A percentile compares a stretch with the other conserved stretches of the same genome.
Evolutionary conservation across 1,140 invertebrate species (phyloP).

Genomic region (Myzus persicae): DNA sequence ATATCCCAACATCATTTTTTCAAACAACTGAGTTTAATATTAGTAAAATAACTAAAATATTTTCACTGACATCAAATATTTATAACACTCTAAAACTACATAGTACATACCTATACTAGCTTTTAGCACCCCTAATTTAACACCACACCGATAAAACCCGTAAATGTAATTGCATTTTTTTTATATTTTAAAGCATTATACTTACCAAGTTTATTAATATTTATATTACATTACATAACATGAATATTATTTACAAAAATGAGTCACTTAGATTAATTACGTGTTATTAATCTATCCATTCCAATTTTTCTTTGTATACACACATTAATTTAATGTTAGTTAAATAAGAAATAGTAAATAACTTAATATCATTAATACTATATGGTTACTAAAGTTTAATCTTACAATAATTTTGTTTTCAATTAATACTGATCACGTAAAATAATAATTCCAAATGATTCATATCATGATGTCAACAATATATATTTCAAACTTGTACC

Average conservation of each 20-base stretch:
- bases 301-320: not conserved
- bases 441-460: not conserved
- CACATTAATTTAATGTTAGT: not conserved
- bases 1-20: not conserved
- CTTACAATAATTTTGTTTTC: not conserved
- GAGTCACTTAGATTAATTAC: not conserved
- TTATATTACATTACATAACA: not conserved
- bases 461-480: not conserved
- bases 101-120: not conserved
- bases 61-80: not conserved
- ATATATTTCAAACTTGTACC: not conserved
- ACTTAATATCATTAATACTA: not conserved
- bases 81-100: not conserved
- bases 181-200: not conserved
- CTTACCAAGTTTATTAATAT: not conserved
- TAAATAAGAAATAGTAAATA: no score
- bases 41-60: not conserved
- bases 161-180: not conserved
- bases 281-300: not conserved
- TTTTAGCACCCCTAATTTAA: not conserved
- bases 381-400: not conserved
- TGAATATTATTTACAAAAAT: not conserved
- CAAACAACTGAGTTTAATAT: not conserved
- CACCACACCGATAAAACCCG: not conserved
- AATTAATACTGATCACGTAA: not conserved